Percentiles rank a stretch among this genome's conserved stretches.
Conservation (phyloP, 1,140 invertebrate genomes). For the Polypedilum vanderplanki region DNA sequence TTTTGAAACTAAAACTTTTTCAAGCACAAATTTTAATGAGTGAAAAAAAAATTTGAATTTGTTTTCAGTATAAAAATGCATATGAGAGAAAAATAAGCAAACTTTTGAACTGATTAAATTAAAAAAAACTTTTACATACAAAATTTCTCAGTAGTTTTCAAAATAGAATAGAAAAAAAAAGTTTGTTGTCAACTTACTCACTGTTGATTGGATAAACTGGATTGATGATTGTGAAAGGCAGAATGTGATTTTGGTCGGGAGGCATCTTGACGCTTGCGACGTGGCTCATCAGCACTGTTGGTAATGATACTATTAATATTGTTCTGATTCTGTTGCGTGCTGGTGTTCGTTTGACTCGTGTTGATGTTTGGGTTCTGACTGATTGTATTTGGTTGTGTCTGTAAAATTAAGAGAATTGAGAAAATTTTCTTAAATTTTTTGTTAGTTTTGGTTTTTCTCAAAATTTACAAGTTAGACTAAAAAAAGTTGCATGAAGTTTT, state of each 20-base stretch:
- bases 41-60: too few species aligned
- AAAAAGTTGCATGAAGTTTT: too few species aligned
- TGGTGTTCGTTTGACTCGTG: constrained; percentile 15
- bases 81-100: too few species aligned
- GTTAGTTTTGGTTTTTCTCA: too few species aligned
- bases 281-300: constrained; percentile 48
- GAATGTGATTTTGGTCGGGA: constrained; percentile 83
- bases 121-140: too few species aligned
- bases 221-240: constrained; percentile 93
- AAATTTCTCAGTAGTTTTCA: too few species aligned
- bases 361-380: constrained; percentile 27
- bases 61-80: too few species aligned
- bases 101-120: too few species aligned
- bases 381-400: constrained; percentile 28
- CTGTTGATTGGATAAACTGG: constrained; percentile 97
- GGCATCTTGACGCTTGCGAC: constrained; percentile 56
- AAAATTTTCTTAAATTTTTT: neutral
- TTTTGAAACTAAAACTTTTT: too few species aligned
- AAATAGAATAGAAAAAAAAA: neutral
- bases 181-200: constrained; percentile 71
- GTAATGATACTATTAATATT: constrained; percentile 26
- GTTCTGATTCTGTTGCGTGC: neutral
- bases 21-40: too few species aligned
- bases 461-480: too few species aligned
- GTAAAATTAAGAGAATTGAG: neutral